A percentile compares a stretch with the other conserved stretches of the same genome.
These are phyloP conservation scores for Reinhardtius hippoglossoides DNA, from an alignment of 2,113 vertebrate species.

Conservation along the genomic window DNA sequence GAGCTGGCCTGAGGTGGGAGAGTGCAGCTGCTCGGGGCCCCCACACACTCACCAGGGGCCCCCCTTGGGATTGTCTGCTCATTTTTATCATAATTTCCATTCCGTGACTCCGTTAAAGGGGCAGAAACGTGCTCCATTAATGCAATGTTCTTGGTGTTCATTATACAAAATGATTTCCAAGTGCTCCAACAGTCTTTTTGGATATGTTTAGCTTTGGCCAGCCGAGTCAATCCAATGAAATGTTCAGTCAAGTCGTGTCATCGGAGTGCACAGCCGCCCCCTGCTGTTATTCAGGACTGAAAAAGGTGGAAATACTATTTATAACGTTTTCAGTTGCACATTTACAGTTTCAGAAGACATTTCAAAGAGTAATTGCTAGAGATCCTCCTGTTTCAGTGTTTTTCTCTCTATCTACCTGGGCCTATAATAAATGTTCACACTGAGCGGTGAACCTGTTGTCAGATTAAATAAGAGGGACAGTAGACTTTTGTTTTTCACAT, in stretches of 20 bases:
- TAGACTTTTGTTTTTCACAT: slow-evolving; percentile 63
- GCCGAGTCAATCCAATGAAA: neutral
- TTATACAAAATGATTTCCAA: neutral
- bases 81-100: neutral
- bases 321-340: slow-evolving; percentile 24
- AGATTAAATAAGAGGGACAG: slow-evolving; percentile 50
- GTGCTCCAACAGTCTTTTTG: neutral
- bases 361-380: neutral
- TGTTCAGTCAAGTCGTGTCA: neutral
- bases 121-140: too few relatives aligned
- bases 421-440: slow-evolving; percentile 38
- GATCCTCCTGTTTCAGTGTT: slow-evolving; percentile 8
- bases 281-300: neutral
- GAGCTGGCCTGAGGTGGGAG: slow-evolving; percentile 6
- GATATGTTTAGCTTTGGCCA: neutral
- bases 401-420: slow-evolving; percentile 31
- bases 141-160: too few relatives aligned
- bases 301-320: slow-evolving; percentile 1
- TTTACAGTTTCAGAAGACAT: neutral
- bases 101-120: too few relatives aligned
- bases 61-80: neutral
- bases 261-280: neutral
- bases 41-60: neutral
- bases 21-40: slow-evolving; percentile 19
- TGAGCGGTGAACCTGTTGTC: slow-evolving; percentile 43